Base-by-base conservation (phyloP, 2,888 invertebrate genomes). In the Rhingia rostrata region DNA sequence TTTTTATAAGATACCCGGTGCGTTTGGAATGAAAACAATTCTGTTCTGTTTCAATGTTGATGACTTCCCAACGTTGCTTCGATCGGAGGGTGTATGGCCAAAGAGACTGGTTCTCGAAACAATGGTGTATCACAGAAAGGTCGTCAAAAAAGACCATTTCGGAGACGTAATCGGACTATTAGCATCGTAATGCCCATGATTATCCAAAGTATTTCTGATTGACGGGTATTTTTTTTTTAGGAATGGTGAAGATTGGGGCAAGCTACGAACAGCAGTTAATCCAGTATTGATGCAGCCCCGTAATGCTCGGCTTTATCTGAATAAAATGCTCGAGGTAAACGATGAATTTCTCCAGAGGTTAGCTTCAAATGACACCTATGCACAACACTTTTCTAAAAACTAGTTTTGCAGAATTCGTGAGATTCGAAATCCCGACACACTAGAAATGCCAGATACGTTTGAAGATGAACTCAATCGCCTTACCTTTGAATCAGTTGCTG, bases 241-340 rank as follows among this genome's bases (percentile, higher is more conserved):
- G 6, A 47, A 47, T 4, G n/a, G 9, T 30, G 22, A 30, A 9
- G 3, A 33, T 4, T 37, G 33, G 43, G 32, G 58, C 6, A 39
- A 43, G 10, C 30, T 58, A 10, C 92, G 95, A 39, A 93, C 93
- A 0, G 93, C 93, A 81, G 94, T 94, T 0, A 95, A 95, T 89
- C 94, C 94, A 78, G 92, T 94, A 49, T 91, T 95, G 90, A 90
- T 95, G 89, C 92, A 94, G 87, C 93, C 94, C 0, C 93, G 93
- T 88, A 88, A 92, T 32, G 90, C 92, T 0, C 92, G 92, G 88
- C 88, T 92, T 2, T 93, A 93, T 64, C 88, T 92, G 1, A 90
- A 92, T 3, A 90, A 89, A 0, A 89, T 93, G 47, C 91, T 92
- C 73, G 90, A 91, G 70, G 92, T 93, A 35, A 91, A 92, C 22